Conservation (phyloP, 2,113 vertebrate genomes). For the Apistogramma diplotaenia region DNA sequence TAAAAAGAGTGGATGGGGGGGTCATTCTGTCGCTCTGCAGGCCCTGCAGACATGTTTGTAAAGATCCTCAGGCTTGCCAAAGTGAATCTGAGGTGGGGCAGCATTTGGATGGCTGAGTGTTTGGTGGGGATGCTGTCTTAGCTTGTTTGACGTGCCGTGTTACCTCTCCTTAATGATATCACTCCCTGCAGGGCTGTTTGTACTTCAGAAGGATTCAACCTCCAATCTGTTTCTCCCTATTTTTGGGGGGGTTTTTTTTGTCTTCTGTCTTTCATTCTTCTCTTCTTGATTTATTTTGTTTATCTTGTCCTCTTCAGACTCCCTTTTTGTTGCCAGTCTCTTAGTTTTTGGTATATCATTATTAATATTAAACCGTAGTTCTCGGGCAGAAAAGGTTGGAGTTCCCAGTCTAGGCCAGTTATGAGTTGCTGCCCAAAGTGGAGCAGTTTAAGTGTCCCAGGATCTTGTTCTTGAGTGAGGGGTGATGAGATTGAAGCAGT, state of each 20-base stretch:
- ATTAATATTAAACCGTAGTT: neutral
- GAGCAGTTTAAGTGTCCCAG: neutral
- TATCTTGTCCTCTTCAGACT: neutral
- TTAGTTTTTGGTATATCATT: neutral
- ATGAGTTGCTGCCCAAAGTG: neutral
- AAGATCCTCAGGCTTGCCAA: conserved; percentile 3
- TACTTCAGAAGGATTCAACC: conserved; percentile 48
- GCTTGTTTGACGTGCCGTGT: conserved; percentile 59
- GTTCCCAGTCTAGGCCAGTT: neutral
- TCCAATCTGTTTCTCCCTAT: conserved; percentile 31
- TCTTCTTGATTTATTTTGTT: conserved; percentile 8
- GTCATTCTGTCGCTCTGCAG: neutral
- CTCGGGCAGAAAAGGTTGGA: neutral
- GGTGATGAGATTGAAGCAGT: neutral
- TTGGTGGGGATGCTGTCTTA: conserved; percentile 37
- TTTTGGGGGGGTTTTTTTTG: too few relatives aligned
- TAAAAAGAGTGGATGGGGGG: neutral
- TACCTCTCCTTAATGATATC: conserved; percentile 40
- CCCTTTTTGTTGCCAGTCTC: neutral
- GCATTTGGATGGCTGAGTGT: conserved; percentile 20
- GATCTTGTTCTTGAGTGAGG: accelerated
- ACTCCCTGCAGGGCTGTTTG: conserved; percentile 47
- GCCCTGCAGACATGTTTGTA: conserved; percentile 7
- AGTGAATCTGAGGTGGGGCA: conserved; percentile 39
- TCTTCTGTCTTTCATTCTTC: conserved; percentile 13